These are phyloP conservation scores for Willisornis vidua DNA, from an alignment of 2,113 vertebrate species.

Conservation along the genomic window DNA sequence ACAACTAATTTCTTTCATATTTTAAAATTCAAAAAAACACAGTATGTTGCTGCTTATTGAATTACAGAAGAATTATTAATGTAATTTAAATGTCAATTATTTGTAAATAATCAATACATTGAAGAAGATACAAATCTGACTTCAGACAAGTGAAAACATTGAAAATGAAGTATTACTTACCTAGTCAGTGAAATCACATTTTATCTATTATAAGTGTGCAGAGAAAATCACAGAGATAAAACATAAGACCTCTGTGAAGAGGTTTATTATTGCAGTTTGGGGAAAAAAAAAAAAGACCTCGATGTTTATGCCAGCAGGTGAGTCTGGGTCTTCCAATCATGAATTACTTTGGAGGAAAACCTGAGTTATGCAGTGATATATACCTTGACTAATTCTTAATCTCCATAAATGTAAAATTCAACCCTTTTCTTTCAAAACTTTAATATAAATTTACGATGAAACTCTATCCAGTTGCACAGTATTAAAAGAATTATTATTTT, in stretches of 20 bases:
- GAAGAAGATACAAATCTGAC: background rate
- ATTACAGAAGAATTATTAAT: background rate
- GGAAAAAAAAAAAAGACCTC: background rate
- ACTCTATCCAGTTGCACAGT: background rate
- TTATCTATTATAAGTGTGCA: background rate
- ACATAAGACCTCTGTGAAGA: background rate
- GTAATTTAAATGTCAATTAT: background rate
- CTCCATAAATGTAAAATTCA: background rate
- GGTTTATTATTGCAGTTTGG: background rate
- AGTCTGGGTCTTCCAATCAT: background rate
- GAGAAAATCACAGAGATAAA: background rate
- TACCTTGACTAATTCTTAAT: background rate
- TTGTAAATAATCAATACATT: background rate
- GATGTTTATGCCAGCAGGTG: background rate
- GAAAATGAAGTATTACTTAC: background rate
- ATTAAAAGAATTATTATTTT: background rate
- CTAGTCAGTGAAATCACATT: background rate
- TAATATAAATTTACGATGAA: background rate
- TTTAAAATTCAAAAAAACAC: background rate
- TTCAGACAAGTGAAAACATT: background rate
- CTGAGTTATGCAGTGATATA: background rate
- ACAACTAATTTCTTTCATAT: background rate
- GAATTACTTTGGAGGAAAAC: background rate
- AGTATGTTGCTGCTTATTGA: background rate
- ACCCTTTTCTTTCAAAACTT: background rate